phyloP scores from a whole-genome alignment of 2,888 invertebrate species.

The Catocala nupta region DNA sequence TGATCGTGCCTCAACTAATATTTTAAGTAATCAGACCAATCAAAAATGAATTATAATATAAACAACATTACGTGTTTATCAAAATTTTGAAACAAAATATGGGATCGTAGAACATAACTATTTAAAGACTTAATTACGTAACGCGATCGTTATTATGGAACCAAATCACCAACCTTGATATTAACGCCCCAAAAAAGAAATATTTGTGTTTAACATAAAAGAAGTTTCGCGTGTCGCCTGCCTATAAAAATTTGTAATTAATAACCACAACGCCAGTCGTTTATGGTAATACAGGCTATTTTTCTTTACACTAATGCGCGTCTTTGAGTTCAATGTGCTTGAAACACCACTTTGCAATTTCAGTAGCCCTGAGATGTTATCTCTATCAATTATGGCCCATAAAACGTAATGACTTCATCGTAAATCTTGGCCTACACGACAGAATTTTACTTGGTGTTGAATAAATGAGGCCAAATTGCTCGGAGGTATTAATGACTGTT shows the following conservation, averaged over 20 bases:
- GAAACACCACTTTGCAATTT: constrained; percentile 83
- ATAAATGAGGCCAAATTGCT: constrained; percentile 81
- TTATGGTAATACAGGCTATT: constrained; percentile 79
- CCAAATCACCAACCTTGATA: constrained; percentile 52
- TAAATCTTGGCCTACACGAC: constrained; percentile 85
- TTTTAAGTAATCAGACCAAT: constrained; percentile 8
- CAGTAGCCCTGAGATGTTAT: constrained; percentile 80
- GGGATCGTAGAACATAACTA: constrained; percentile 25
- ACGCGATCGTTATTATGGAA: constrained; percentile 46
- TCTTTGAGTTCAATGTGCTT: constrained; percentile 77
- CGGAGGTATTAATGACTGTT: constrained; percentile 71
- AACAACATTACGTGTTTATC: constrained; percentile 18
- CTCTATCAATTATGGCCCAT: constrained; percentile 86
- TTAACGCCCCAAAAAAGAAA: constrained; percentile 59
- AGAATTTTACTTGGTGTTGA: constrained; percentile 82
- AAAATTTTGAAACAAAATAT: constrained; percentile 17
- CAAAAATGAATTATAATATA: constrained; percentile 18
- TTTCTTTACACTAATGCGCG: constrained; percentile 81
- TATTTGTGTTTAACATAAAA: constrained; percentile 68
- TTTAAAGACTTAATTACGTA: constrained; percentile 52
- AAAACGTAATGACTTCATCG: constrained; percentile 87
- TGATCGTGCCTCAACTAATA: neutral
- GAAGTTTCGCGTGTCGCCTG: constrained; percentile 70
- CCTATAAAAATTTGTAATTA: constrained; percentile 82
- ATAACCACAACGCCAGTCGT: constrained; percentile 79